Percentiles rank a stretch among this genome's conserved stretches.
These are phyloP conservation scores for Xylota sylvarum DNA, from an alignment of 2,888 invertebrate genomes.

Conservation along the genomic window DNA sequence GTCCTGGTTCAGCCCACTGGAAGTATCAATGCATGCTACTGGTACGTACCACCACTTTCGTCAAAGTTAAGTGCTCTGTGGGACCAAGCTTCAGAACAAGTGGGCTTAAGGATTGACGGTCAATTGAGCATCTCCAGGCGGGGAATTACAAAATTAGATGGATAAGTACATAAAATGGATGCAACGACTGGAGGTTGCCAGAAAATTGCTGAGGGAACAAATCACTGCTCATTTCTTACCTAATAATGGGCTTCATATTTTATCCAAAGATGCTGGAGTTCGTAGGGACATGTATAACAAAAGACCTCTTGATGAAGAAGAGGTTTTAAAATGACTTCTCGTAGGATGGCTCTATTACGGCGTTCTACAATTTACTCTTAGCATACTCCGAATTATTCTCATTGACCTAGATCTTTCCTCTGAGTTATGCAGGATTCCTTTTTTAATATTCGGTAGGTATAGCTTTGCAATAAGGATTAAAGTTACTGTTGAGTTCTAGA, in stretches of 20 bases:
- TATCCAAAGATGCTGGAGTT: too few species aligned
- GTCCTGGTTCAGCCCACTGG: background rate
- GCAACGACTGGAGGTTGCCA: background rate
- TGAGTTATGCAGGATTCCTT: too few species aligned
- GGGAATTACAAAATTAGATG: background rate
- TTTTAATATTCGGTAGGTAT: too few species aligned
- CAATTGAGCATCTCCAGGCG: conserved; percentile 3
- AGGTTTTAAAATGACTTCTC: too few species aligned
- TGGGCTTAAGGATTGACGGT: background rate
- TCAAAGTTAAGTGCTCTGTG: conserved; percentile 47
- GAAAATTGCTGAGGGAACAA: background rate
- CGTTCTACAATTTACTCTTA: too few species aligned
- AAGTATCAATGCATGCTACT: conserved; percentile 39
- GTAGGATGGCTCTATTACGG: too few species aligned
- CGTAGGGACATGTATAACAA: too few species aligned
- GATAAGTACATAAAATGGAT: background rate
- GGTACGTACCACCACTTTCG: conserved; percentile 37
- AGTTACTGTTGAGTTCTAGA: too few species aligned
- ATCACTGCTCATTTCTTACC: background rate
- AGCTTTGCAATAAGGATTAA: too few species aligned
- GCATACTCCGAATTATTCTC: too few species aligned
- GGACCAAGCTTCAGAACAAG: conserved; percentile 37
- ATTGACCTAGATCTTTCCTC: too few species aligned
- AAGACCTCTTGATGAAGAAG: too few species aligned
- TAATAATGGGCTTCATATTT: background rate